Conservation (phyloP, 2,113 vertebrate species). For the Chaenogobius annularis region DNA sequence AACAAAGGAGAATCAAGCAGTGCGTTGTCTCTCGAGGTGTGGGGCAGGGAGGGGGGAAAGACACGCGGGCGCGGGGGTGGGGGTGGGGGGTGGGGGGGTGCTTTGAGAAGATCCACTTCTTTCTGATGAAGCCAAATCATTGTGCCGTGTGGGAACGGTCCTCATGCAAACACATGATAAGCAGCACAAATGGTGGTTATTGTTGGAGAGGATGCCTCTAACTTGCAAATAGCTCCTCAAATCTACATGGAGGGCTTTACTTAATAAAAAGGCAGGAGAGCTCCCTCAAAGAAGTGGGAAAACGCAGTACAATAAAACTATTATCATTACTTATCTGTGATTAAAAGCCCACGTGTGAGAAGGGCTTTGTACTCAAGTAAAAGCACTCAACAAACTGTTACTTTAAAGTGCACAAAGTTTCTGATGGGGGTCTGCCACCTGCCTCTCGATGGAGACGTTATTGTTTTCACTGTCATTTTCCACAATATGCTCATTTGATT, state of each 20-base stretch:
- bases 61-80: constrained; percentile 37
- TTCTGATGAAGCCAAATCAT: constrained; percentile 61
- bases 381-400: background rate
- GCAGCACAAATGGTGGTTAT: constrained; percentile 55
- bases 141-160: constrained; percentile 38
- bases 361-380: background rate
- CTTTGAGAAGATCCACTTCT: constrained; percentile 73
- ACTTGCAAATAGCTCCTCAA: constrained; percentile 54
- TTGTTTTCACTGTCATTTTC: too few relatives aligned
- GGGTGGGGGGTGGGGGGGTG: too few relatives aligned
- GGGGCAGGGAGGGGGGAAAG: constrained; percentile 29
- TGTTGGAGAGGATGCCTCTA: constrained; percentile 58
- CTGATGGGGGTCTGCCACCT: background rate
- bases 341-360: background rate
- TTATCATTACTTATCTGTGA: constrained; percentile 9
- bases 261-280: constrained; percentile 39
- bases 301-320: constrained; percentile 20
- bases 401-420: background rate
- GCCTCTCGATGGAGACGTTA: background rate
- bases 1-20: constrained; percentile 39
- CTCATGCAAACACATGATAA: constrained; percentile 55
- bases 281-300: constrained; percentile 39
- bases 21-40: constrained; percentile 48
- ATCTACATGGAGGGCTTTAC: constrained; percentile 45
- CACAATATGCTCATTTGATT: too few relatives aligned